Base-by-base conservation (phyloP, 2,113 vertebrate genomes). In the Columba livia region DNA sequence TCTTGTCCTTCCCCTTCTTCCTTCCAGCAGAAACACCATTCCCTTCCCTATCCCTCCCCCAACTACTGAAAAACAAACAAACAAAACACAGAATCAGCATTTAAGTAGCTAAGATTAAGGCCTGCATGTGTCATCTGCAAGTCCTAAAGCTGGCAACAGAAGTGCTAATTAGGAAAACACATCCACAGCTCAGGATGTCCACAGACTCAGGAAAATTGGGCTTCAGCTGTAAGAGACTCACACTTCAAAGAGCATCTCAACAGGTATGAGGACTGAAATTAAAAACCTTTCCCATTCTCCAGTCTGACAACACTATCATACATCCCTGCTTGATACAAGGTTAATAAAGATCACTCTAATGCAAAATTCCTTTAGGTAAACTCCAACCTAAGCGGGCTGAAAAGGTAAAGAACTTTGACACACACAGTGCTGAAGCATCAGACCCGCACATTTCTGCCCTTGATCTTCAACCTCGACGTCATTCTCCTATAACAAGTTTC, bases 321-420 rank as follows among this genome's bases (percentile, higher is more conserved):
- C 8, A 78, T 10, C 23, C 1, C 1, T 64, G 47, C 21, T 44
- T 54, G 29, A 65, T 12, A 53, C 1, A 0, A 50, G 5, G 15
- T n/a, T 89, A 72, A 62, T 11, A 48, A 57, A 56, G 26, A 64
- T 38, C 70, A 65, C 11, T 21, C 28, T 31, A 64, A 64, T 4
- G 3, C 6, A 67, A 51, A 92, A 72, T 36, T 38, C 31, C 9
- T 80, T 53, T 32, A 57, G 25, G 9, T 89, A 66, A 88, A n/a
- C 62, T 72, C 66, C 48, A 60, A 71, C 64, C 10, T 69, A 74
- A 61, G 19, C 3, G 4, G 23, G 28, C 32, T 70, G 40, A 67
- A 38, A 83, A 67, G 9, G 16, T 44, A 56, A 79, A 67, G 12
- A 94, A 73, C 26, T 50, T 74, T 23, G 64, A 53, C 69, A 64